phyloP scores from a whole-genome alignment of 2,888 invertebrate genomes.

The Leucoma salicis region DNA sequence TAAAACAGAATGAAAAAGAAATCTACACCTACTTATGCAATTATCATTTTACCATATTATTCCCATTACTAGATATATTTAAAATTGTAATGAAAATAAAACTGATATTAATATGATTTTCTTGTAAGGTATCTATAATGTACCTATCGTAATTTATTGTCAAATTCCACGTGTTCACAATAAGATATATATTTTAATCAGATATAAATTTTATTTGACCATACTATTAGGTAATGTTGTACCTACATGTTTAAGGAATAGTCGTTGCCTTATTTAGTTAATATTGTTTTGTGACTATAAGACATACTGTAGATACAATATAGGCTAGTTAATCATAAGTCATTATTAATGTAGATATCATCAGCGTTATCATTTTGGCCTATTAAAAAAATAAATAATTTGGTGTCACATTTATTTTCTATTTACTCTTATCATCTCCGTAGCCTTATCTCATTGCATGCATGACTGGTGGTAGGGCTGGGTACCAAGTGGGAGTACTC shows the following conservation, averaged over 20 bases:
- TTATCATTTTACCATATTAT: constrained; percentile 3
- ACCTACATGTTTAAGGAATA: constrained; percentile 72
- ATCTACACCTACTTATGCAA: too few relatives aligned
- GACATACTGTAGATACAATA: constrained; percentile 74
- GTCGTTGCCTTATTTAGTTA: constrained; percentile 82
- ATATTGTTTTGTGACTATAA: constrained; percentile 79
- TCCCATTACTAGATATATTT: background rate
- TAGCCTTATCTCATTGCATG: too few relatives aligned
- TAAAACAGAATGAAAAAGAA: constrained; percentile 12
- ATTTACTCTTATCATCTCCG: too few relatives aligned
- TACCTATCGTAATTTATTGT: constrained; percentile 28
- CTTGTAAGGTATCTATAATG: constrained; percentile 40
- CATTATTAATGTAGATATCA: constrained; percentile 78
- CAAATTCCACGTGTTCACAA: constrained; percentile 61
- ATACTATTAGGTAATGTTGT: constrained; percentile 53
- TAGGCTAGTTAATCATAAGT: constrained; percentile 73
- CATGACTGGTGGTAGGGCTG: too few relatives aligned
- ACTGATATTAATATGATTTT: constrained; percentile 46
- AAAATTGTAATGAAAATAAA: constrained; percentile 9
- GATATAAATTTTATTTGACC: constrained; percentile 46
- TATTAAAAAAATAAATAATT: constrained; percentile 80
- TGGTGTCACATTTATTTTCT: constrained; percentile 69
- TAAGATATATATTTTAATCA: constrained; percentile 46
- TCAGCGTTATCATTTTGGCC: constrained; percentile 79
- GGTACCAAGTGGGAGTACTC: too few relatives aligned